Base-by-base conservation (phyloP, 2,797 vertebrate species). In the Aulostomus chinensis region DNA sequence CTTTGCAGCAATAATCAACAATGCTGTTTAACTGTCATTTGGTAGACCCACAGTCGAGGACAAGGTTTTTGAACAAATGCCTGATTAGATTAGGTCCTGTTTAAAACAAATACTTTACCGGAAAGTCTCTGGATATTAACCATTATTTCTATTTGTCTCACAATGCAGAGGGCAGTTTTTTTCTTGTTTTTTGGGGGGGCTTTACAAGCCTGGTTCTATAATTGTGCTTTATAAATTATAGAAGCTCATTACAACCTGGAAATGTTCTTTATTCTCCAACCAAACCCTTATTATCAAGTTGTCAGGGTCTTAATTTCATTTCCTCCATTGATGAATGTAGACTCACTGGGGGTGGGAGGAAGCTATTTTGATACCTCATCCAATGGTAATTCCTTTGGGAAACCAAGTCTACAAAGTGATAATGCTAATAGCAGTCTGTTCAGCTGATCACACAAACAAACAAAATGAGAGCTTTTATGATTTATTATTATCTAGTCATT, bases 261-360 rank as follows among this genome's bases (percentile, higher is more conserved):
- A 65, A 75, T 61, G 40, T 73, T 69, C 59, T 86, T 83, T 79
- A 76, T 77, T 71, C 66, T 49, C 65, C 41, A 49, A 73, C 63
- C 53, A 78, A 85, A 76, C 79, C 73, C 75, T 68, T 80, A 83
- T 83, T 83, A 84, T 78, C 76, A 84, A 83, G 50, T 80, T 82
- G 84, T 78, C 84, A 61, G 28, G 40, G 29, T 52, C 60, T 57
- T 80, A 78, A 84, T 85, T 85, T 83, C 9, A 86, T 87, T 83
- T 85, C 81, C 78, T 82, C 52, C 25, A 42, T 17, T 86, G 80
- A 89, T 86, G 63, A 84, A 88, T 82, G 82, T 76, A 68, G 29
- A 83, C 63, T 77, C 76, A 55, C 67, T 34, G 54, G 53, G 58
- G 80, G 66, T 53, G 41, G 69, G 58, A 78, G 49, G 64, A 81